Conservation (phyloP, 2,888 invertebrate genomes). For the Anticlea derivata region DNA sequence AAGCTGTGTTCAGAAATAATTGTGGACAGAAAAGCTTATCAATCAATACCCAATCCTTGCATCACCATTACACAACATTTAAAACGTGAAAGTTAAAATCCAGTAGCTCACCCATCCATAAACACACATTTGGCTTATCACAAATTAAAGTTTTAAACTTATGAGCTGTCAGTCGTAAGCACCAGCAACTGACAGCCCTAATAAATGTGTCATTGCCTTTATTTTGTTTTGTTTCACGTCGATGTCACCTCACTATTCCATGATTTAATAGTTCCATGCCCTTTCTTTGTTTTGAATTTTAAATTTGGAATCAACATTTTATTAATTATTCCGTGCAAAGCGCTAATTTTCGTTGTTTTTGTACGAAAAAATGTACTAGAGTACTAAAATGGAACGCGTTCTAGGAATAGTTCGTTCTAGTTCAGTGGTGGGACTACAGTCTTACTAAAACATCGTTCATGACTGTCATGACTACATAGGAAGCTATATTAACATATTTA, state of each 20-base stretch:
- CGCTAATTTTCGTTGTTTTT: too few species aligned
- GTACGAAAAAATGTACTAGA: too few species aligned
- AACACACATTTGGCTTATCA: conserved; percentile 75
- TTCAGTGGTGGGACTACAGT: too few species aligned
- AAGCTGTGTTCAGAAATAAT: too few species aligned
- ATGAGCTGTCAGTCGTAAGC: conserved; percentile 74
- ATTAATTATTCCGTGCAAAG: too few species aligned
- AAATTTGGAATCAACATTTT: neutral
- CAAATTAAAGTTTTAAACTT: conserved; percentile 75
- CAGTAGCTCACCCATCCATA: conserved; percentile 66
- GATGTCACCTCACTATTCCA: conserved; percentile 73
- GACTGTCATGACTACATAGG: too few species aligned
- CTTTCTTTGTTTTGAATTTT: conserved; percentile 77
- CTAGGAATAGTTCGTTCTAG: too few species aligned
- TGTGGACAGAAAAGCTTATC: too few species aligned
- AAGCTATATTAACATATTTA: too few species aligned
- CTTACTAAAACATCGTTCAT: too few species aligned
- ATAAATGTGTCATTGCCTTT: conserved; percentile 79
- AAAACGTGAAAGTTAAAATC: conserved; percentile 71
- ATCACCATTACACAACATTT: conserved; percentile 28
- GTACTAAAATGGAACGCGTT: too few species aligned
- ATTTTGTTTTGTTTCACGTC: conserved; percentile 62
- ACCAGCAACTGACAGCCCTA: conserved; percentile 68
- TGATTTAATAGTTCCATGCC: conserved; percentile 79
- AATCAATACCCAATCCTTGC: conserved; percentile 18